Conservation (phyloP, 2,888 invertebrate species). For the Euplexia lucipara region DNA sequence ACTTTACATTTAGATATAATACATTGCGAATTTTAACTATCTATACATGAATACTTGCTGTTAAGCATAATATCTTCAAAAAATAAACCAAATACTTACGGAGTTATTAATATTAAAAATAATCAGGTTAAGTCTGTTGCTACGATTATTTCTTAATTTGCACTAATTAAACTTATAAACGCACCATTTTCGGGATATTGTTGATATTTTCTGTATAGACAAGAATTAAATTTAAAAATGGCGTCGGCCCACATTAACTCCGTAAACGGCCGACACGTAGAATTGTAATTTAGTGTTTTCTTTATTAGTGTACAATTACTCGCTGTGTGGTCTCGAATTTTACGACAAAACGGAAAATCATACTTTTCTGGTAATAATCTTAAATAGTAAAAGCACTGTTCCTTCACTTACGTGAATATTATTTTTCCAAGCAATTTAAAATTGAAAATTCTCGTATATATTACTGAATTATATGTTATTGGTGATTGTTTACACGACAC, state of each 20-base stretch:
- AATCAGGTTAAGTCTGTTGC: conserved; percentile 11
- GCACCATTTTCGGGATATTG: conserved; percentile 7
- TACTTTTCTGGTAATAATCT: conserved; percentile 1
- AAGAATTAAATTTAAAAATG: not conserved
- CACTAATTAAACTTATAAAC: conserved; percentile 2
- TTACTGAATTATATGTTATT: not conserved
- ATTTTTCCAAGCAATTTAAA: too few relatives aligned
- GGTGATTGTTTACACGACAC: not conserved
- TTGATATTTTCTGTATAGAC: conserved; percentile 5
- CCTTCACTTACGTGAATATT: conserved; percentile 10
- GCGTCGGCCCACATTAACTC: not conserved
- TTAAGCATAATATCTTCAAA: conserved; percentile 46
- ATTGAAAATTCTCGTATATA: not conserved
- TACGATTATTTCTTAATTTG: too few relatives aligned
- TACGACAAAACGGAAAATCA: not conserved
- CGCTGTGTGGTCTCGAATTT: not conserved
- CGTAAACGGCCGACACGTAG: not conserved
- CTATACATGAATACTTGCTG: conserved; percentile 54
- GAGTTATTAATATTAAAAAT: conserved; percentile 24
- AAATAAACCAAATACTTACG: conserved; percentile 41
- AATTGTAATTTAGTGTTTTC: too few relatives aligned
- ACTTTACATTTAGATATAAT: conserved; percentile 47
- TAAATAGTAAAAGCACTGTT: not conserved
- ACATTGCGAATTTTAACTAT: conserved; percentile 47
- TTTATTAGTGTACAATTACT: not conserved